Base-by-base conservation (phyloP, 2,797 vertebrate species). In the Takifugu rubripes region DNA sequence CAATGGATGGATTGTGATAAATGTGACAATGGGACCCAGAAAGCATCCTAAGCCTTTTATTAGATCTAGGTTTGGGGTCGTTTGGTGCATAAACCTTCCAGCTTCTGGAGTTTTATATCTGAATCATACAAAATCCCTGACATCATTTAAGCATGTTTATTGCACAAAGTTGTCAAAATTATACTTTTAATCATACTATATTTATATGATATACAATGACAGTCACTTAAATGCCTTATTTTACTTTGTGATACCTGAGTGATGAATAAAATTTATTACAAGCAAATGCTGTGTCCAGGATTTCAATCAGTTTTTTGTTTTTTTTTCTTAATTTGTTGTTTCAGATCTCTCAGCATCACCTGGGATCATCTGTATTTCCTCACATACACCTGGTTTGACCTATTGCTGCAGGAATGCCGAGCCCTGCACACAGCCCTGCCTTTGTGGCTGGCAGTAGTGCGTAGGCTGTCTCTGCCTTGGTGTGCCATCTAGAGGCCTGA, bases 401-500 rank as follows among this genome's bases (percentile, higher is more conserved):
- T 49, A 61, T 45, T 49, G 65, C 61, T 76, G 65, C 66, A 49
- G 59, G 68, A 81, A 71, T 67, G 66, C 72, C 79, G 72, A 82
- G 74, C 43, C 59, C 46, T 59, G 68, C 69, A 69, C 54, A 64
- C 68, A 74, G 69, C 68, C 25, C 56, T 61, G 58, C 65, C 45
- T 64, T 54, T 72, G 44, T 53, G 55, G 61, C 62, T n/a, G 58
- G 52, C 54, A 53, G 69, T 61, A 60, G 43, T 74, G 42, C 64
- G 44, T 74, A 61, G 25, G 59, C 56, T 83, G 86, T 69, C 81
- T 85, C 80, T 90, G 87, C 84, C 79, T 85, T 84, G 76, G 77
- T 89, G 81, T 88, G 90, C 88, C 90, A 89, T 89, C 90, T 90
- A 92, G 89, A 91, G 88, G 90, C 77, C 75, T 83, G 55, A 59